A percentile compares a stretch with the other conserved stretches of the same genome.
phyloP scores from a whole-genome alignment of 2,113 vertebrate genomes.

The Sinocyclocheilus rhinocerous region DNA sequence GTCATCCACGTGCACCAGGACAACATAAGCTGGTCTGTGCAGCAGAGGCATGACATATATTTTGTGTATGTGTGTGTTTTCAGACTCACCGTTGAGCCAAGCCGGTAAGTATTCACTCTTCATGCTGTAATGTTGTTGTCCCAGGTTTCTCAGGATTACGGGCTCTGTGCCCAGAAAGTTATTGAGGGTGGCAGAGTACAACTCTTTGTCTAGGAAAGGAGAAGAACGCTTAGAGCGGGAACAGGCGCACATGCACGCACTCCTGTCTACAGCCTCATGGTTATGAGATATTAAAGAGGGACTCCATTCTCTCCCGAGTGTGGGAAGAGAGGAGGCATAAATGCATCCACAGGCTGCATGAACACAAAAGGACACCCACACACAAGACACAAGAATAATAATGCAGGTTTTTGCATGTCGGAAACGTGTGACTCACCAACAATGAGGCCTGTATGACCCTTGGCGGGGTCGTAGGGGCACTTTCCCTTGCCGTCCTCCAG shows the following conservation, averaged over 20 bases:
- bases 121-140: conserved; percentile 85
- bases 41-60: neutral
- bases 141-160: conserved; percentile 91
- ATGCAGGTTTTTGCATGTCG: neutral
- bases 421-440: conserved; percentile 82
- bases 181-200: conserved; percentile 93
- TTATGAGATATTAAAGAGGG: conserved; percentile 37
- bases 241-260: conserved; percentile 47
- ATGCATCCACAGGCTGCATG: neutral
- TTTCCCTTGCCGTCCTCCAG: conserved; percentile 93
- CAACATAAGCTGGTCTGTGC: too few species aligned
- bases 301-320: neutral
- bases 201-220: conserved; percentile 79
- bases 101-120: conserved; percentile 90
- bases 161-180: conserved; percentile 96
- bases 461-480: conserved; percentile 93
- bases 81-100: conserved; percentile 88
- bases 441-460: conserved; percentile 92
- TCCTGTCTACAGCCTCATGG: neutral
- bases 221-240: conserved; percentile 27
- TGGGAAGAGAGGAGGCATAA: neutral
- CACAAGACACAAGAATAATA: neutral
- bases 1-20: neutral
- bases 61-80: neutral
- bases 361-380: neutral